A percentile compares a stretch with the other conserved stretches of the same genome.
phyloP scores from a whole-genome alignment of 2,113 vertebrate species.

The Ia io region DNA sequence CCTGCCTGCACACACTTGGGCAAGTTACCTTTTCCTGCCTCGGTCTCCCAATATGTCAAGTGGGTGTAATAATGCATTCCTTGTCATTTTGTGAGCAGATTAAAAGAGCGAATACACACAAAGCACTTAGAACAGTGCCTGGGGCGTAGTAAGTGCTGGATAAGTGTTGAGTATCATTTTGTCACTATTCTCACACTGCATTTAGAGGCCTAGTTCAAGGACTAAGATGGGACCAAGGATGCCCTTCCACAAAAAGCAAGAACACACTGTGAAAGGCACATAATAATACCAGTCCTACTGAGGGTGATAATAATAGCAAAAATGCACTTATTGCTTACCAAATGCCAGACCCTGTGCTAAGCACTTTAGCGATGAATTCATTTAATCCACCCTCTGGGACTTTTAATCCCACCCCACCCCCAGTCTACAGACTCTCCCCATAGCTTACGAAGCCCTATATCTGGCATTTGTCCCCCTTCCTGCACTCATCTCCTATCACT shows the following conservation, averaged over 20 bases:
- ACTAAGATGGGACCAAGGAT: background rate
- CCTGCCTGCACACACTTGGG: background rate
- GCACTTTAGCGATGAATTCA: background rate
- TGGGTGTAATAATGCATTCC: background rate
- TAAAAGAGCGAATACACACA: background rate
- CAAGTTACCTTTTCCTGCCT: background rate
- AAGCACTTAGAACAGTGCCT: background rate
- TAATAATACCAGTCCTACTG: background rate
- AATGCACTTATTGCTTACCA: background rate
- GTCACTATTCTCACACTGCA: background rate
- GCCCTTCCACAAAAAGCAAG: background rate
- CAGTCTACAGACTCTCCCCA: background rate
- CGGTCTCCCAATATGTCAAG: background rate
- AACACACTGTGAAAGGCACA: background rate
- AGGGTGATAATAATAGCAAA: background rate
- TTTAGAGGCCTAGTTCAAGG: background rate
- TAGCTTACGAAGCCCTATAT: background rate
- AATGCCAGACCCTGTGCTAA: background rate
- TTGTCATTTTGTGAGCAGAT: background rate
- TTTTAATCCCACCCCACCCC: background rate
- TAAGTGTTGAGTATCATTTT: background rate
- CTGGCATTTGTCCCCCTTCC: background rate
- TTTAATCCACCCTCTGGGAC: background rate
- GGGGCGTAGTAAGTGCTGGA: background rate
- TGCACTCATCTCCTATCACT: background rate